Base-by-base conservation (phyloP, 2,113 vertebrate genomes). In the Antidorcas marsupialis region DNA sequence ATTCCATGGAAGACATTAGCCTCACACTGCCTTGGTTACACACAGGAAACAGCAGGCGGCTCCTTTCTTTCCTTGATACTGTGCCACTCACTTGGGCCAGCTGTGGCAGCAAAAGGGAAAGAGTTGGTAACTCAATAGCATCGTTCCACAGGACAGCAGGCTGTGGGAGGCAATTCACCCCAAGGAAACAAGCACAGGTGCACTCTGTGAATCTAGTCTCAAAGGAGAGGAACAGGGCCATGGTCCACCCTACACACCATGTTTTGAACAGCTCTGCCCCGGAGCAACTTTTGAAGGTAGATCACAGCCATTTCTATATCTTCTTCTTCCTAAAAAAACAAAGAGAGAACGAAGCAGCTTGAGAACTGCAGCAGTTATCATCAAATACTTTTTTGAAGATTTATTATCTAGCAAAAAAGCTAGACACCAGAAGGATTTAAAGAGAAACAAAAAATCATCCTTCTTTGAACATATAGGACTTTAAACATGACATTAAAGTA, bases 241-340 rank as follows among this genome's bases (percentile, higher is more conserved):
- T 50, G 17, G 30, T 7, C 78, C 50, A 83, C 23, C 7, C 59
- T 67, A 94, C 97, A 57, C 97, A 99, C 99, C 99, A 99, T 98
- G 95, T 99, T 99, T 98, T 99, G 99, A 92, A 99, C 67, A 17
- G 98, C 99, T 97, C 99, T 99, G 98, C 99, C 99, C 96, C 99
- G 99, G 76, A 99, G 98, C 94, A 99, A 93, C 96, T 99, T 99
- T 98, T 99, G 99, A 97, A 99, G 97, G 95, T 94, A 98, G 97
- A 99, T 99, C 89, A 99, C 98, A 50, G 99, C 99, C 91, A 99
- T 98, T 96, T 99, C 99, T 88, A 19, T 99, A 85, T 99, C 99
- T 98, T 99, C 99, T 28, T 99, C 99, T 45, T 99, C 99, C 99
- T 99, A 89, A 74, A 93, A 52, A 84, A 91, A 94, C 84, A 93